Evolutionary conservation across 2,888 invertebrate genomes (phyloP).

Genomic region (Cremastinae sp.): DNA sequence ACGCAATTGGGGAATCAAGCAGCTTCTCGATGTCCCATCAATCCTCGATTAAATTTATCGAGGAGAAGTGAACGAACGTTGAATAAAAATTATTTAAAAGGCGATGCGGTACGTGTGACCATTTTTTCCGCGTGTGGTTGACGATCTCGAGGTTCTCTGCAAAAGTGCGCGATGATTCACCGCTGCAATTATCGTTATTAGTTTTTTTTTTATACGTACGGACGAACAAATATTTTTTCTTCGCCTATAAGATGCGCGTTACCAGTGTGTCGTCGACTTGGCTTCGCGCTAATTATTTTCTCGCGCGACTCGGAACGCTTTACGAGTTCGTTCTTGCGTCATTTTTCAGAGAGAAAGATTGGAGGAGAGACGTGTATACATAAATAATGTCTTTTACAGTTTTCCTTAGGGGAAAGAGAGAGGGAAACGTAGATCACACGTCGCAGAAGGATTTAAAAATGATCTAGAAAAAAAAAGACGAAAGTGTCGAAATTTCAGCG

Average conservation of each 20-base stretch:
- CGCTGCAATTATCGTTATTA: too few species aligned
- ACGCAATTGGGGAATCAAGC: not conserved
- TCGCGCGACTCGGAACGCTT: slow-evolving; percentile 25
- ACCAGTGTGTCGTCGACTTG: not conserved
- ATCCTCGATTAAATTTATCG: not conserved
- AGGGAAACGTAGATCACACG: not conserved
- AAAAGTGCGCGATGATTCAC: too few species aligned
- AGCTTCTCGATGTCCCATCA: not conserved
- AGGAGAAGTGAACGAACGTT: not conserved
- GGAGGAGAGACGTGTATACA: not conserved
- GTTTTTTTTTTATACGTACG: too few species aligned
- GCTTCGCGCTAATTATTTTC: slow-evolving; percentile 28
- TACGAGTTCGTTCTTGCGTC: slow-evolving; percentile 37
- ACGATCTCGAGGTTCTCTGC: too few species aligned
- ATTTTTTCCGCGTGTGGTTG: not conserved
- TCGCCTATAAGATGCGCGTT: not conserved
- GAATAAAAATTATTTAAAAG: not conserved
- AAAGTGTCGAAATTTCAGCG: not conserved
- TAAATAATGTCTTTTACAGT: not conserved
- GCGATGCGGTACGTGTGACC: not conserved
- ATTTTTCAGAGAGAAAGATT: not conserved
- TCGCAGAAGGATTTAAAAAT: slow-evolving; percentile 5
- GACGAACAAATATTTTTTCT: not conserved
- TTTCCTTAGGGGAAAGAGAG: slow-evolving; percentile 9
- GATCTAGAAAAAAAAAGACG: not conserved